phyloP scores from a whole-genome alignment of 2,888 invertebrate species.

The Panorpa germanica region DNA sequence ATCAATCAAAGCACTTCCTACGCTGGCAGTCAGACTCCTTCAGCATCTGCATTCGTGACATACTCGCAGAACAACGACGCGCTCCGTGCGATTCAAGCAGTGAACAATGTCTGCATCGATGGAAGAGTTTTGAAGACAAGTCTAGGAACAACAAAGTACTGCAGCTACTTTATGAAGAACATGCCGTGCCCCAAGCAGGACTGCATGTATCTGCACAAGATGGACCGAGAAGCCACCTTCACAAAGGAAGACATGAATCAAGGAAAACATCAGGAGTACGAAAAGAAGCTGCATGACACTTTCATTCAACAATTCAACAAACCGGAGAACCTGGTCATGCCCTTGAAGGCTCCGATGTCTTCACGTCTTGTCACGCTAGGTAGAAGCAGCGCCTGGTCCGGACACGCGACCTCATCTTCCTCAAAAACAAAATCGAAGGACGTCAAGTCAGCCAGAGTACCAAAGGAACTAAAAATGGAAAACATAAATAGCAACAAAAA shows the following conservation, averaged over 20 bases:
- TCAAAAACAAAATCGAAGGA: too few species aligned
- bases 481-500: too few species aligned
- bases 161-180: constrained; percentile 98
- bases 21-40: constrained; percentile 72
- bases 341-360: too few species aligned
- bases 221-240: constrained; percentile 83
- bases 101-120: constrained; percentile 93
- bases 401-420: too few species aligned
- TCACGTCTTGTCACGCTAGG: too few species aligned
- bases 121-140: constrained; percentile 93
- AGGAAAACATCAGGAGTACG: constrained; percentile 94
- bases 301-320: constrained; percentile 32
- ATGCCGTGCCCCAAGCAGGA: constrained; percentile 94
- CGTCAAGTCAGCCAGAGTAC: too few species aligned
- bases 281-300: constrained; percentile 74
- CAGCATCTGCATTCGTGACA: constrained; percentile 93
- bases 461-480: too few species aligned
- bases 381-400: too few species aligned
- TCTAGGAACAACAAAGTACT: constrained; percentile 98
- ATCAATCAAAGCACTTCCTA: constrained; percentile 95
- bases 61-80: constrained; percentile 85
- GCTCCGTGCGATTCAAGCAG: constrained; percentile 86
- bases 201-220: constrained; percentile 99
- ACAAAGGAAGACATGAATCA: constrained; percentile 99
- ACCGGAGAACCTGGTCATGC: too few species aligned